These are phyloP conservation scores for Cecidostiba fungosa DNA, from an alignment of 2,888 invertebrate genomes.

Conservation along the genomic window DNA sequence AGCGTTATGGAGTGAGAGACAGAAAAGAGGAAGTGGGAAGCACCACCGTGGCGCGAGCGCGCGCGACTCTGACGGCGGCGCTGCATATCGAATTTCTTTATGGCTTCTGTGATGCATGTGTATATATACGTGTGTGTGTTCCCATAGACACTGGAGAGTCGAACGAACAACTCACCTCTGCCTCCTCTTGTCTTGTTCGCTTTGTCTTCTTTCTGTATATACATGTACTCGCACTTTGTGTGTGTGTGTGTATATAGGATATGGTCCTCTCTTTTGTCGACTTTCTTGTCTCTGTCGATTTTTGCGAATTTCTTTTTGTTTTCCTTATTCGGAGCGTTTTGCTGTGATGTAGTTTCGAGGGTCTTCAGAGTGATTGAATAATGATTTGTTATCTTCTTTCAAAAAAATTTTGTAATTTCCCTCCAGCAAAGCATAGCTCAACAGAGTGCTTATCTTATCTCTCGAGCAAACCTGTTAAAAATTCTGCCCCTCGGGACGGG, in stretches of 20 bases:
- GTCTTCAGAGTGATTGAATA: no score
- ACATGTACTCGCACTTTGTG: no score
- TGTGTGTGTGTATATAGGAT: no score
- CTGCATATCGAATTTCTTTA: slow-evolving; percentile 78
- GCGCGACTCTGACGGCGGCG: slow-evolving; percentile 68
- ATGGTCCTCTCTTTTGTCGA: no score
- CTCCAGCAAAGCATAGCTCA: no score
- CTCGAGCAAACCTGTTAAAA: not conserved
- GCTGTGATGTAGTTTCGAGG: no score
- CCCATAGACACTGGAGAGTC: slow-evolving; percentile 60
- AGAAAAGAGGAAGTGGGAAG: slow-evolving; percentile 79
- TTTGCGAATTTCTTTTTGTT: not conserved
- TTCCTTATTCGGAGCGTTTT: no score
- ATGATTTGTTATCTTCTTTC: no score
- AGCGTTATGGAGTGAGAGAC: not conserved
- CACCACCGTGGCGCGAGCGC: slow-evolving; percentile 73
- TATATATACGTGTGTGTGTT: slow-evolving; percentile 48
- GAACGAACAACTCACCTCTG: slow-evolving; percentile 46
- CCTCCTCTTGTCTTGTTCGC: not conserved
- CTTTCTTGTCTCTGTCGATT: no score
- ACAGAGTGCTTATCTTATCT: not conserved
- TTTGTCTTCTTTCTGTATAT: slow-evolving; percentile 29
- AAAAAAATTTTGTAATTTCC: no score
- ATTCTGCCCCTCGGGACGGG: slow-evolving; percentile 53
- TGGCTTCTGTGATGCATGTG: slow-evolving; percentile 76